phyloP scores from a whole-genome alignment of 2,797 vertebrate species.

The Mycteria americana region DNA sequence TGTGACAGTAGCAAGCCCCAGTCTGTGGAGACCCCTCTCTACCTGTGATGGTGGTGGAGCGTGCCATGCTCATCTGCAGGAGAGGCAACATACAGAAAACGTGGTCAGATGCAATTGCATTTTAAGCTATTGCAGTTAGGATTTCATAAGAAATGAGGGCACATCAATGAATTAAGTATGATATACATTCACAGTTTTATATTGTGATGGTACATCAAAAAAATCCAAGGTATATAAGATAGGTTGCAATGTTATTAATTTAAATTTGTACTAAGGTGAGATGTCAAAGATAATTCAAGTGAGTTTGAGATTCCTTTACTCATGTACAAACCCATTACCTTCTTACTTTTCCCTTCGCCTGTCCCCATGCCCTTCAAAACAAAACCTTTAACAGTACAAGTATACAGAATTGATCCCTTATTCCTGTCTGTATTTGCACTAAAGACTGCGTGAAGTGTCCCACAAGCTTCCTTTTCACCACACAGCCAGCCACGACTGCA shows the following conservation, averaged over 20 bases:
- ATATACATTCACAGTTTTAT: neutral
- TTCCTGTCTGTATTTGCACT: neutral
- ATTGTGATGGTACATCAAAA: neutral
- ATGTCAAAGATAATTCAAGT: neutral
- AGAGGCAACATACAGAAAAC: neutral
- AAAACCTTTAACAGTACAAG: neutral
- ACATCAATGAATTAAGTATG: neutral
- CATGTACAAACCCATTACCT: neutral
- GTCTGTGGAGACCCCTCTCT: too few species aligned
- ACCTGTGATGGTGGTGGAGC: fast-evolving
- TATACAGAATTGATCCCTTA: neutral
- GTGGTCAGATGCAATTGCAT: neutral
- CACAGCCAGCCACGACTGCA: fast-evolving
- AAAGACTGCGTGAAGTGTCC: neutral
- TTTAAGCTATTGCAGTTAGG: too few species aligned
- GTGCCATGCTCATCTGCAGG: fast-evolving
- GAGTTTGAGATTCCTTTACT: neutral
- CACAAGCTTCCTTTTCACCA: neutral
- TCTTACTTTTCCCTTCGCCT: neutral
- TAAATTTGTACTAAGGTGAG: too few species aligned
- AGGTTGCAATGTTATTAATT: too few species aligned
- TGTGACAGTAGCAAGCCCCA: neutral
- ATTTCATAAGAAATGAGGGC: neutral
- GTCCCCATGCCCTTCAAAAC: neutral
- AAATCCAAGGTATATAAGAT: neutral